Evolutionary conservation across 2,113 vertebrate species (phyloP).

Genomic region (Empidonax traillii): DNA sequence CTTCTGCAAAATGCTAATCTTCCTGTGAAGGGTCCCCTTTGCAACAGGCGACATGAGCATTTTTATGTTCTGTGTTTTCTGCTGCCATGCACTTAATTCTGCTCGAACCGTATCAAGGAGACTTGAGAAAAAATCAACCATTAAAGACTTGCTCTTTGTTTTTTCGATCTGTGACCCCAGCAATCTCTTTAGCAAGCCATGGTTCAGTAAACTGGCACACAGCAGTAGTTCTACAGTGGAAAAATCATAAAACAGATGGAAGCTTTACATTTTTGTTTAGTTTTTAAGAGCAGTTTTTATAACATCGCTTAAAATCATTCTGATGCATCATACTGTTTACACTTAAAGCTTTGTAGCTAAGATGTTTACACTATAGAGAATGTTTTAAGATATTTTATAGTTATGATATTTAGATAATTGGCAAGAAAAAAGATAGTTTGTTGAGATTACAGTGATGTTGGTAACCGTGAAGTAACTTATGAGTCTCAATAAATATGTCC

Average conservation of each 20-base stretch:
- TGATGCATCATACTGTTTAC: constrained; percentile 82
- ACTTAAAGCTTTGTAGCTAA: constrained; percentile 81
- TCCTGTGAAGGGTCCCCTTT: background rate
- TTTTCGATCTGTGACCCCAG: constrained; percentile 79
- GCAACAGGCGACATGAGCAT: constrained; percentile 25
- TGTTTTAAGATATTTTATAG: constrained; percentile 89
- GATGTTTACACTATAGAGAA: constrained; percentile 85
- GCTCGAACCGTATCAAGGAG: constrained; percentile 56
- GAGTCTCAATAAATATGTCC: constrained; percentile 86
- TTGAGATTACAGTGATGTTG: constrained; percentile 83
- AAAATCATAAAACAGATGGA: constrained; percentile 90
- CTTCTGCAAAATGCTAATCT: background rate
- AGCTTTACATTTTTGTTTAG: constrained; percentile 87
- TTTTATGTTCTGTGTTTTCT: constrained; percentile 10
- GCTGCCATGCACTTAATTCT: constrained; percentile 29
- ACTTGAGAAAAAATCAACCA: constrained; percentile 65
- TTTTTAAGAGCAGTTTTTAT: constrained; percentile 85
- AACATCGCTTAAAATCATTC: constrained; percentile 83
- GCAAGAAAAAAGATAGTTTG: constrained; percentile 85
- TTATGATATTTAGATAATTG: constrained; percentile 91
- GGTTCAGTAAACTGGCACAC: constrained; percentile 85
- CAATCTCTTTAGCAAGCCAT: constrained; percentile 85
- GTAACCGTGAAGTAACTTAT: constrained; percentile 84
- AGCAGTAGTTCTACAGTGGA: constrained; percentile 81
- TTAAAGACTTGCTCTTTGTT: constrained; percentile 77